phyloP scores from a whole-genome alignment of 2,888 invertebrate genomes.

The Heteromyza rotundicornis region DNA sequence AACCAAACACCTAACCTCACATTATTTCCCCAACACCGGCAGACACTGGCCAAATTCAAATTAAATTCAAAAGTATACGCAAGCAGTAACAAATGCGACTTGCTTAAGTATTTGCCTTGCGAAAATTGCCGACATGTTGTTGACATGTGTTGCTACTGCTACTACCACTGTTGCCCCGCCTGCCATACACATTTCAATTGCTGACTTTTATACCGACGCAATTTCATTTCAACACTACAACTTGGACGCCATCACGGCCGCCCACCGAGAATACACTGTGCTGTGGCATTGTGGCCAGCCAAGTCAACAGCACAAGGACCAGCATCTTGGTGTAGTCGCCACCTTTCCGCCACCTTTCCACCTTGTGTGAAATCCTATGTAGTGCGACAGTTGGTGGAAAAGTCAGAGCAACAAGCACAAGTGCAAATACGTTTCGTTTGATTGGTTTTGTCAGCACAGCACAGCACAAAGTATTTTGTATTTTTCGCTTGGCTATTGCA shows the following conservation, averaged over 20 bases:
- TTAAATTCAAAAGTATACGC: too few relatives aligned
- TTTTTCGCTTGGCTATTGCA: not conserved
- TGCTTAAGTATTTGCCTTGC: constrained; percentile 1
- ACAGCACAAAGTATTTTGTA: constrained; percentile 1
- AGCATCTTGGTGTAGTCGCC: not conserved
- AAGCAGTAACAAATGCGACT: too few relatives aligned
- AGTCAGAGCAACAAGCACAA: not conserved
- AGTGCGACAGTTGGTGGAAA: too few relatives aligned
- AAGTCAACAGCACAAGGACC: not conserved
- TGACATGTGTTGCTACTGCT: constrained; percentile 12
- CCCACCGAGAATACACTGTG: not conserved
- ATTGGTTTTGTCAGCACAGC: constrained; percentile 22
- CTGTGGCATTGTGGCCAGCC: not conserved
- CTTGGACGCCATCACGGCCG: not conserved
- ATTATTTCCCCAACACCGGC: too few relatives aligned
- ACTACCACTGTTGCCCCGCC: too few relatives aligned
- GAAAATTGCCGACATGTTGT: constrained; percentile 11
- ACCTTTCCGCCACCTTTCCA: too few relatives aligned
- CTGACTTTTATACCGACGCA: constrained; percentile 18
- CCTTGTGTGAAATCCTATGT: too few relatives aligned
- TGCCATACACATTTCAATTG: not conserved
- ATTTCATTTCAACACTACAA: constrained; percentile 12
- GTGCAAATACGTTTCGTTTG: constrained; percentile 10
- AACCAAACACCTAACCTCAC: too few relatives aligned
- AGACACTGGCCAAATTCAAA: too few relatives aligned